phyloP scores from a whole-genome alignment of 2,888 invertebrate species.

The Mallateleia sp. region DNA sequence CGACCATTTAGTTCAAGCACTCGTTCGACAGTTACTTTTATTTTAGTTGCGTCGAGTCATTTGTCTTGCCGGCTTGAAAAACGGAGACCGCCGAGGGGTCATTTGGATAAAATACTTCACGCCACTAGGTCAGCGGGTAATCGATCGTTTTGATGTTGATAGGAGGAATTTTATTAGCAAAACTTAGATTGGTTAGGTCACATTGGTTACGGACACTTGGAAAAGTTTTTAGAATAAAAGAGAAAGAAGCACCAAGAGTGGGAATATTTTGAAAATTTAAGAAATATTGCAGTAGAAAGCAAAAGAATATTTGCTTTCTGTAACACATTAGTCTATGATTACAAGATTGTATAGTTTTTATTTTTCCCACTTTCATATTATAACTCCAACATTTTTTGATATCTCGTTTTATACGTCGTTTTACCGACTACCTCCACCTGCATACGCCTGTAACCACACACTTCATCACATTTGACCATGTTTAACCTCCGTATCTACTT shows the following conservation, averaged over 20 bases:
- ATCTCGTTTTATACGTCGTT: background rate
- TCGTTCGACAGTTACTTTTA: conserved; percentile 74
- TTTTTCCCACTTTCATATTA: too few relatives aligned
- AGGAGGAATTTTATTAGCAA: too few relatives aligned
- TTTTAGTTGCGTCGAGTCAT: conserved; percentile 44
- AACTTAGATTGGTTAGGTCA: too few relatives aligned
- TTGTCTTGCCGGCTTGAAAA: conserved; percentile 31
- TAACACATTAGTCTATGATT: too few relatives aligned
- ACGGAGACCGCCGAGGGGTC: background rate
- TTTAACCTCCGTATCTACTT: background rate
- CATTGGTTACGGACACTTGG: too few relatives aligned
- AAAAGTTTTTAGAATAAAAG: too few relatives aligned
- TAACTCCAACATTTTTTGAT: too few relatives aligned
- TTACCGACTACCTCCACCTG: background rate
- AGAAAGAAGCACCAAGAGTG: too few relatives aligned
- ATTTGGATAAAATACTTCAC: conserved; percentile 3
- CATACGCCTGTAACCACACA: background rate
- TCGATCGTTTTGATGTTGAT: background rate
- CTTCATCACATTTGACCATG: background rate
- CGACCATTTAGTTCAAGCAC: conserved; percentile 69
- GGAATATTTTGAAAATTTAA: too few relatives aligned
- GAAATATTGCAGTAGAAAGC: too few relatives aligned
- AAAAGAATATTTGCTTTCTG: too few relatives aligned
- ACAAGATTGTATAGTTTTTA: too few relatives aligned
- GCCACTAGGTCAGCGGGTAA: conserved; percentile 32